Evolutionary conservation across 2,888 invertebrate genomes (phyloP).

Genomic region (Camponotus fellah): DNA sequence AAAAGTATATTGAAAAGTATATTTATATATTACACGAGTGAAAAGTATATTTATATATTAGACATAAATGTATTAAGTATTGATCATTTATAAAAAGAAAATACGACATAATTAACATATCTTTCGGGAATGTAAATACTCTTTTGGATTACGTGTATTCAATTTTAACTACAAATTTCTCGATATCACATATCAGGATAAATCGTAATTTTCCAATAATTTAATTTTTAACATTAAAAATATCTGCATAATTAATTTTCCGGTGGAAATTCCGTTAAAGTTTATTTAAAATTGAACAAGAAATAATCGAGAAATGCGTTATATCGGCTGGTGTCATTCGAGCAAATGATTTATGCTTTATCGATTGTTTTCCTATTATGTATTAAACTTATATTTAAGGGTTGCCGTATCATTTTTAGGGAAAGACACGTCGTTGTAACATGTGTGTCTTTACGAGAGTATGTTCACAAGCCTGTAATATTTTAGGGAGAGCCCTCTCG

Average conservation of each 20-base stretch:
- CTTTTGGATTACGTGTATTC: no score
- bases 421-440: constrained; percentile 65
- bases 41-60: no score
- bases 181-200: background rate
- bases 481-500: constrained; percentile 69
- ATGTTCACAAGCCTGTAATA: constrained; percentile 57
- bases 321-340: background rate
- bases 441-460: constrained; percentile 64
- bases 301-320: background rate
- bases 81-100: no score
- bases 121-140: no score
- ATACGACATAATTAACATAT: no score
- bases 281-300: background rate
- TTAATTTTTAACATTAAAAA: background rate
- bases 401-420: constrained; percentile 20
- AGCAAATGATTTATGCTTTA: constrained; percentile 58
- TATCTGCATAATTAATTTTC: background rate
- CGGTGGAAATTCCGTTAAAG: background rate
- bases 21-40: no score
- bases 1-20: no score
- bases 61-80: no score
- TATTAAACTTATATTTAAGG: constrained; percentile 45
- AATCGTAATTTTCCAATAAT: background rate
- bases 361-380: background rate
- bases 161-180: constrained; percentile 9